phyloP scores from a whole-genome alignment of 1,140 invertebrate species.

The Patella vulgata region DNA sequence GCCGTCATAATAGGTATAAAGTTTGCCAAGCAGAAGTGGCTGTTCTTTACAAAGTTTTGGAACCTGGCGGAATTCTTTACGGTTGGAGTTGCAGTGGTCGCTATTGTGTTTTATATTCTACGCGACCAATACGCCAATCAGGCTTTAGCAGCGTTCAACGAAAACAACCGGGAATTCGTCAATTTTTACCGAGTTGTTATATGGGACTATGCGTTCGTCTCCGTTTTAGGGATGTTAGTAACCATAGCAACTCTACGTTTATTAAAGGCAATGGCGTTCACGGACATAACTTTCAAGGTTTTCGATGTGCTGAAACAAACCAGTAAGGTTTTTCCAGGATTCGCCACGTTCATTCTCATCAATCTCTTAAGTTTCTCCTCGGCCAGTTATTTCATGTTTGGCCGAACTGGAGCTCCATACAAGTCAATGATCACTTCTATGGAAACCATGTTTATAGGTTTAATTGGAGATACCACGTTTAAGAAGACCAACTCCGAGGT shows the following conservation, averaged over 20 bases:
- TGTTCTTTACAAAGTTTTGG: constrained; percentile 33
- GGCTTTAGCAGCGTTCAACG: constrained; percentile 21
- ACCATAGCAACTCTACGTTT: constrained; percentile 35
- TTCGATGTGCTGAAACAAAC: constrained; percentile 36
- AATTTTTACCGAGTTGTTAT: constrained; percentile 38
- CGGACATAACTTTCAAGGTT: constrained; percentile 29
- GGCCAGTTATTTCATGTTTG: constrained; percentile 42
- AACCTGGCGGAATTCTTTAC: constrained; percentile 25
- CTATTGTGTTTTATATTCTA: constrained; percentile 20
- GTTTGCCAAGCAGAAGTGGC: constrained; percentile 8
- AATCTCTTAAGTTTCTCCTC: constrained; percentile 34
- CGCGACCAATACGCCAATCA: constrained; percentile 14
- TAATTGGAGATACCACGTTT: constrained; percentile 74
- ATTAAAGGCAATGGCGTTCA: constrained; percentile 35
- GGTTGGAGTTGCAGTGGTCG: constrained; percentile 12
- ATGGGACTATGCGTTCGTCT: constrained; percentile 33
- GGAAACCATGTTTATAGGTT: constrained; percentile 58
- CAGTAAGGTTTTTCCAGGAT: constrained; percentile 39
- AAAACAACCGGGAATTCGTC: constrained; percentile 28
- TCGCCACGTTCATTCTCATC: constrained; percentile 37
- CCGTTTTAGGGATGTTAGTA: constrained; percentile 22
- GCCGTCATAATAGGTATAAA: constrained; percentile 8
- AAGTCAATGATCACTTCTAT: constrained; percentile 38
- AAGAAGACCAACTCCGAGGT: constrained; percentile 8
- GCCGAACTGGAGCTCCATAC: constrained; percentile 37